Evolutionary conservation across 1,140 invertebrate genomes (phyloP).

Genomic region (Platorchestia sp.): DNA sequence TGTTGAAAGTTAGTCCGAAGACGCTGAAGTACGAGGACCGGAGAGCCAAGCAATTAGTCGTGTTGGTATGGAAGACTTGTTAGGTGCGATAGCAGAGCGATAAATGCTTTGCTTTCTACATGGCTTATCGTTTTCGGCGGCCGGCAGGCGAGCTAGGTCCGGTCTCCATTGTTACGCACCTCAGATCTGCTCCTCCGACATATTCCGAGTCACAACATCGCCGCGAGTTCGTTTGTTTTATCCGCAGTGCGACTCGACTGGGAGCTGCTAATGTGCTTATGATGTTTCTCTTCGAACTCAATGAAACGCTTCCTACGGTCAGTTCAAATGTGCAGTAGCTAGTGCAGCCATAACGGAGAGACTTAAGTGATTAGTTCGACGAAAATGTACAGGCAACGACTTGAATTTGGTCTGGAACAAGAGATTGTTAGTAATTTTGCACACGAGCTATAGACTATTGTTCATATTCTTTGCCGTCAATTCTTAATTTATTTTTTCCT

Average conservation of each 20-base stretch:
- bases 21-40: conserved; percentile 26
- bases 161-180: neutral
- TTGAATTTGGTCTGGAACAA: neutral
- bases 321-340: neutral
- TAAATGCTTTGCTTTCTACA: conserved; percentile 50
- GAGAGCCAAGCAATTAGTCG: conserved; percentile 46
- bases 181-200: neutral
- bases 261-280: neutral
- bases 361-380: neutral
- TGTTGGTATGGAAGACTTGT: conserved; percentile 53
- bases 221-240: neutral
- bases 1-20: conserved; percentile 49
- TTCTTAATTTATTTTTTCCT: too few species aligned
- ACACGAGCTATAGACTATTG: neutral
- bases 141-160: neutral
- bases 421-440: neutral
- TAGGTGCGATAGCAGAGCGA: conserved; percentile 39
- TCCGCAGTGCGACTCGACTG: neutral
- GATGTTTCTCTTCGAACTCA: neutral
- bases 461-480: neutral
- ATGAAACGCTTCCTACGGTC: neutral
- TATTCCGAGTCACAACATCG: neutral
- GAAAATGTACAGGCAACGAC: too few species aligned
- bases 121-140: conserved; percentile 45
- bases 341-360: neutral